Conservation (phyloP, 2,888 invertebrate species). For the Scelioninae gen. 1 region DNA sequence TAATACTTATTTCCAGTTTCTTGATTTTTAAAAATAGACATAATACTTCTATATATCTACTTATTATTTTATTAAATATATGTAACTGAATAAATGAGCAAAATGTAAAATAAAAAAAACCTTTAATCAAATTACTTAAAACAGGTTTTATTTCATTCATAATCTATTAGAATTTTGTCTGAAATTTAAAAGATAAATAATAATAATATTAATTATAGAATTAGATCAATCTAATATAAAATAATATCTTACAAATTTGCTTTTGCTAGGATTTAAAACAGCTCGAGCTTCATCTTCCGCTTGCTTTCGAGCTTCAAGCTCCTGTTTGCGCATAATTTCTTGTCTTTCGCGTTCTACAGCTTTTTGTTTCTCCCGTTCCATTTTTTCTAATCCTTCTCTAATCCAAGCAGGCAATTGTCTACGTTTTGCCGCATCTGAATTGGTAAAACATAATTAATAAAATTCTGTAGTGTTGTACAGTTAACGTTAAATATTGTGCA, state of each 20-base stretch:
- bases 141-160: too few relatives aligned
- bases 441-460: not conserved
- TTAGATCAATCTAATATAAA: not conserved
- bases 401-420: slow-evolving; percentile 99
- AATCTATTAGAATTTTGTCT: too few relatives aligned
- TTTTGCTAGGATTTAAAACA: slow-evolving; percentile 85
- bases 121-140: too few relatives aligned
- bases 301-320: slow-evolving; percentile 85
- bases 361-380: slow-evolving; percentile 96
- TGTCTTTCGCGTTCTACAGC: slow-evolving; percentile 92
- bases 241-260: slow-evolving; percentile 86
- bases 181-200: too few relatives aligned
- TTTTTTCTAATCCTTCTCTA: slow-evolving; percentile 97
- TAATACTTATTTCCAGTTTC: too few relatives aligned
- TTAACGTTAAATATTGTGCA: too few relatives aligned
- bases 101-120: too few relatives aligned
- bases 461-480: too few relatives aligned
- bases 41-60: too few relatives aligned
- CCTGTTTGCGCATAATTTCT: slow-evolving; percentile 87
- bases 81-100: too few relatives aligned
- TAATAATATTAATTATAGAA: too few relatives aligned
- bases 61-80: too few relatives aligned
- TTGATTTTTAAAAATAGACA: not conserved
- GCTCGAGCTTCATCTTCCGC: slow-evolving; percentile 86
- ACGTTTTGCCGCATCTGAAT: slow-evolving; percentile 91